Evolutionary conservation across 2,888 invertebrate genomes (phyloP), one percentile per base, ranked within the genome.

Genomic region (Trichacis sp.): DNA sequence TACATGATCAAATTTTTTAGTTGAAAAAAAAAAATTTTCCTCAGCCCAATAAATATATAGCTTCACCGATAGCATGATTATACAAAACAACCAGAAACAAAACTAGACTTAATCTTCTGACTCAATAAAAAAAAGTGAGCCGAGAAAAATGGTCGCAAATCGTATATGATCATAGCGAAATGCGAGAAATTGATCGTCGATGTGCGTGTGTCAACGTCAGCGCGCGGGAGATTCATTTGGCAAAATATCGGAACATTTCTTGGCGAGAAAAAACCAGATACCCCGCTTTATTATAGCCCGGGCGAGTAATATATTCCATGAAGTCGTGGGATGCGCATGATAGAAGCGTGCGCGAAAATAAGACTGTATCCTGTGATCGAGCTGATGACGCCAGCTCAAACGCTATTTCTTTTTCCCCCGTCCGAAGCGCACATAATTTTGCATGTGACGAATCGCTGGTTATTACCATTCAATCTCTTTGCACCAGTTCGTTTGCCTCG

Each of bases 391-490:
- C 74, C 80, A 76, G 79, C 80, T 76, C 78, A 72, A 78, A 77
- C 70, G 79, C 79, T 81, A 79, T 70, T 74, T 77, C 80, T 77
- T 79, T 80, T 73, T 74, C 76, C 67, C 56, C 64, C 62, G 72
- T 73, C 48, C 59, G 51, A 38, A 42, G 33, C 54, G 57, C 61
- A 67, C 68, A 70, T 67, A 72, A 75, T 78, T 81, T 81, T 81
- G 79, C 82, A 79, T 81, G 82, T 82, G 82, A 82, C 81, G 81
- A 81, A 82, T 82, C 78, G 77, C 76, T 73, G 73, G 75, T 81
- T 77, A 81, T 82, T 81, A 81, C 81, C 76, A 80, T 81, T 81
- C 81, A 81, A 82, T 82, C 77, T 80, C 77, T 74, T 75, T 76
- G 71, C 73, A 61, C 71, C 70, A 69, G 72, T 77, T 76, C 77